phyloP scores from a whole-genome alignment of 2,797 vertebrate genomes.

The Anolis apletophallus region DNA sequence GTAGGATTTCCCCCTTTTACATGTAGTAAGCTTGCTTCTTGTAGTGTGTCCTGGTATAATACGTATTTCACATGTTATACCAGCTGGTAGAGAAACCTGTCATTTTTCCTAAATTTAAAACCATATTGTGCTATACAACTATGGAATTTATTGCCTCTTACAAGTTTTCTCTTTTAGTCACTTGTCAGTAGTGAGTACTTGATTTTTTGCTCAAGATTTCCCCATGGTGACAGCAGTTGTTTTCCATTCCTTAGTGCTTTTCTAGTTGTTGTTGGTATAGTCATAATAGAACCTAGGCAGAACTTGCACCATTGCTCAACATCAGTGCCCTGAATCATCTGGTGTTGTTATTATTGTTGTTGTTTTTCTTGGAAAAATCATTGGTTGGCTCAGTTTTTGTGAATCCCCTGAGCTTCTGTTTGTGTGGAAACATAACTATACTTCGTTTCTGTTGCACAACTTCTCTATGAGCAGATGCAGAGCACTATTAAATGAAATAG shows the following conservation, averaged over 20 bases:
- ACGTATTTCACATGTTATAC: not conserved
- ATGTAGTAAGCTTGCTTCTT: not conserved
- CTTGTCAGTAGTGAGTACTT: conserved; percentile 6
- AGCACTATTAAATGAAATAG: not conserved
- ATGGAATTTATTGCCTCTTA: not conserved
- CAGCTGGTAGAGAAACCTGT: not conserved
- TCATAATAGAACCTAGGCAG: conserved; percentile 39
- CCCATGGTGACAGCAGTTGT: conserved; percentile 34
- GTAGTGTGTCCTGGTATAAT: not conserved
- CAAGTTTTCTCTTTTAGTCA: not conserved
- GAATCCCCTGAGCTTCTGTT: not conserved
- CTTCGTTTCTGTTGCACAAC: not conserved
- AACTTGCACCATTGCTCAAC: not conserved
- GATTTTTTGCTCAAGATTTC: conserved; percentile 27
- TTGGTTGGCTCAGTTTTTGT: not conserved
- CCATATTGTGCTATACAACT: not conserved
- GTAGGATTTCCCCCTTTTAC: not conserved
- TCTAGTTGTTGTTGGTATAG: not conserved
- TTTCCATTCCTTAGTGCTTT: conserved; percentile 33
- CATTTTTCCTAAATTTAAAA: conserved; percentile 19
- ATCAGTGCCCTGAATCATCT: not conserved
- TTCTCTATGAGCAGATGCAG: not conserved
- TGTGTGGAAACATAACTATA: not conserved
- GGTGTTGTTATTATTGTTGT: not conserved
- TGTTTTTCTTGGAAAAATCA: not conserved